Base-by-base conservation (phyloP, 2,888 invertebrate species). In the Trypoxylon attenuatum region DNA sequence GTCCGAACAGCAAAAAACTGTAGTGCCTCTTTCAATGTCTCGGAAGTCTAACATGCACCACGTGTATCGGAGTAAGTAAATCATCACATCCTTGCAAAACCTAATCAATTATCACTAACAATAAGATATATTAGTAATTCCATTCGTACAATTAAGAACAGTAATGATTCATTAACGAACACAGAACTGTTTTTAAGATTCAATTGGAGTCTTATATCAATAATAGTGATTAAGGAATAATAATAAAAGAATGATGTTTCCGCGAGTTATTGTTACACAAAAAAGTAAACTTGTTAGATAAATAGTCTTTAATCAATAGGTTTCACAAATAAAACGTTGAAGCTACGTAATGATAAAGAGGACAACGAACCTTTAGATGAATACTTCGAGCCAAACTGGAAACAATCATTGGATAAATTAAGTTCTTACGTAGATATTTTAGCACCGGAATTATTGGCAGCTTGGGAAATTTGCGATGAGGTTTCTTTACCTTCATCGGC, bases 381-480 rank as follows among this genome's bases (percentile, higher is more conserved):
- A 42, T 15, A 33, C 42, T 43, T 42, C 6, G 63, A 59, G 2
- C 72, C 76, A 29, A 59, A 38, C 2, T 87, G 86, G 86, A 80
- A 78, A 50, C 76, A 84, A 51, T 66, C 84, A 2, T 10, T 85
- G 19, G 69, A 76, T 13, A 73, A 79, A 65, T 76, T 87, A 21
- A 68, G 74, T 16, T 66, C 63, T 0, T 86, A 83, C 25, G 59
- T 77, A 13, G 87, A 87, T 67, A 66, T 86, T 54, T 76, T 87
- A 47, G 85, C 85, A 5, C 81, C 85, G 8, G 84, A 83, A 58
- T 73, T 87, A 29, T 69, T 86, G 55, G 71, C 78, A 3, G 77
- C 78, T 33, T 87, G 87, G 87, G 84, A 85, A 49, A 61, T 86
- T n/a, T 47, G 73, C 0, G 82, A 84, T n/a, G 77, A 83, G 13